Base-by-base conservation (phyloP, 2,888 invertebrate genomes). In the Cecidostiba fungosa region DNA sequence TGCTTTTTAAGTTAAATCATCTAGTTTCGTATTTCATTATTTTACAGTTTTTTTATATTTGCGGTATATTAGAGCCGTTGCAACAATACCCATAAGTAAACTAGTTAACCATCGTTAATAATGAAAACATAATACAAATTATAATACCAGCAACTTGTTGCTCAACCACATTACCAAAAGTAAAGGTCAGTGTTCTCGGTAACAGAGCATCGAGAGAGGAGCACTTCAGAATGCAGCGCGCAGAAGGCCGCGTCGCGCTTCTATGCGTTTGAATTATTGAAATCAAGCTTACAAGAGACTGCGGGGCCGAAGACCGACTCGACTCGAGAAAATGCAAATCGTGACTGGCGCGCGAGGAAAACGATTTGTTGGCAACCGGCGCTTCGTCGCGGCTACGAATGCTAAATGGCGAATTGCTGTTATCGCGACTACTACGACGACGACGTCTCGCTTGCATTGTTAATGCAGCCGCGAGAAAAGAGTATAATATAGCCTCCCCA, bases 321-420 rank as follows among this genome's bases (percentile, higher is more conserved):
- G 3, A 19, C 39, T 39, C 39, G 72, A 66, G 74, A 73, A 54
- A 77, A 83, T 83, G 72, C 72, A 72, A 77, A 83, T 83, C 83
- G 83, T 77, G 83, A 83, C 83, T 77, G 39, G 54, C 26, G n/a
- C 43, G 43, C 70, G 70, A 39, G 72, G 43, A 72, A 72, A 72
- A 43, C 72, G 72, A 72, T 72, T 72, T 72, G 72, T 72, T 72
- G 72, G 39, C 66, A 23, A 70, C 8, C 32, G 39, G 36, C 74
- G 54, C 76, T 36, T 50, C 59, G 76, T 29, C 62, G 73, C 16
- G 39, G 8, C 74, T 74, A 47, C 82, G 54, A 77, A 66, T 82
- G 77, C 77, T 36, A 69, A 82, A 76, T 77, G 82, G 76, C 69
- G 69, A 82, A 82, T 77, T 77, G 77, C 69, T 77, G 82, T 77